Evolutionary conservation across 2,888 invertebrate genomes (phyloP).

Genomic region (Cantharis lateralis): DNA sequence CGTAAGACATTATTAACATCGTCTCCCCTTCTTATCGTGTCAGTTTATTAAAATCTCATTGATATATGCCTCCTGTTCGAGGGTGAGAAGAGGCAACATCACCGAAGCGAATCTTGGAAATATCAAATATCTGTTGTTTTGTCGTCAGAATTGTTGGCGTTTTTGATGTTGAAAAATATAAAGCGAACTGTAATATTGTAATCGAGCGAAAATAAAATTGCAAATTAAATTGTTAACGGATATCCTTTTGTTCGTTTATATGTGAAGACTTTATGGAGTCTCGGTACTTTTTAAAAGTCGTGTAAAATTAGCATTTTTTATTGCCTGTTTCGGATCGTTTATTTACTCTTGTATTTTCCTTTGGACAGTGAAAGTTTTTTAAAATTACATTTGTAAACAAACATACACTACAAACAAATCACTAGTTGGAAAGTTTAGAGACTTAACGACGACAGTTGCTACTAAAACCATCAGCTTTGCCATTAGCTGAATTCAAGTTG

Average conservation of each 20-base stretch:
- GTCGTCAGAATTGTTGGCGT: not conserved
- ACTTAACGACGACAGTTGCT: conserved; percentile 43
- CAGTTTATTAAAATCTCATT: not conserved
- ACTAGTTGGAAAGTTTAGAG: conserved; percentile 44
- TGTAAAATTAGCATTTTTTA: conserved; percentile 37
- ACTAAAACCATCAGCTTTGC: conserved; percentile 40
- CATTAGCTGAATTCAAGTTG: conserved; percentile 39
- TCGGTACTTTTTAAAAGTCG: conserved; percentile 16
- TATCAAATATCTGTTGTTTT: not conserved
- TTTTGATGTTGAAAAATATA: not conserved
- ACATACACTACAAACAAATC: conserved; percentile 39
- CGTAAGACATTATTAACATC: not conserved
- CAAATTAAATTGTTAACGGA: not conserved
- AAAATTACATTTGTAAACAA: conserved; percentile 31
- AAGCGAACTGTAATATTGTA: not conserved
- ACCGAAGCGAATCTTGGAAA: not conserved
- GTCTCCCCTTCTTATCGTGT: not conserved
- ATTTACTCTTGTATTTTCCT: conserved; percentile 15
- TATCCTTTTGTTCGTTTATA: not conserved
- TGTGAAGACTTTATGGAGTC: not conserved
- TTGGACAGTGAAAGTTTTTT: conserved; percentile 30
- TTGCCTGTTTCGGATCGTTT: conserved; percentile 30
- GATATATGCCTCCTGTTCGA: not conserved
- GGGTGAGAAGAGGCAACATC: not conserved
- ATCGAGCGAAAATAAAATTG: not conserved